Base-by-base conservation (phyloP, 2,888 invertebrate genomes). In the Stegophylla sp. region DNA sequence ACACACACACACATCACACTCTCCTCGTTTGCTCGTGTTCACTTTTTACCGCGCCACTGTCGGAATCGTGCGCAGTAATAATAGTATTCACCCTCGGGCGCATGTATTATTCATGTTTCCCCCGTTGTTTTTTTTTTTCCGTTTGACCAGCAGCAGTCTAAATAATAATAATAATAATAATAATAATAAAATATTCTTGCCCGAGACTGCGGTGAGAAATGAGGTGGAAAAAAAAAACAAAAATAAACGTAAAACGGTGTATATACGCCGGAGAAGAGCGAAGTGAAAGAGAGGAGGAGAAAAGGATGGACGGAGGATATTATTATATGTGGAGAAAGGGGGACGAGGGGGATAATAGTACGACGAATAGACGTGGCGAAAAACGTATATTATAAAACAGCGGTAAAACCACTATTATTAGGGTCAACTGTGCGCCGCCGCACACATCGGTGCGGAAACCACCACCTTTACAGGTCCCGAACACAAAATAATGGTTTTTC, bases 361-460 rank as follows among this genome's bases (percentile, higher is more conserved):
- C 79, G 20, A 34, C 34, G 13, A 45, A 59, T 15, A 45, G 51
- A 34, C 59, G 20, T 9, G 67, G 20, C n/a, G 53, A 43, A 69
- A 75, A 77, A 77, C 56, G 26, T 20, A n/a, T n/a, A n/a, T n/a
- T n/a, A n/a, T n/a, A n/a, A n/a, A 59, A 28, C 17, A 48, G 28
- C 20, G 28, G 34, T 56, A 59, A 67, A 59, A 77, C 77, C 77
- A 77, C 77, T 59, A 69, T 69, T 77, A 77, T 77, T 77, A 77
- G 63, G 77, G 77, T 77, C 59, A 51, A 66, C 75, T 9, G 64
- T 66, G 23, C 51, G 23, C 28, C 51, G 7, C 4, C 7, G 34
- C 7, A 34, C 34, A 34, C 7, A n/a, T 34, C 7, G 34, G 43
- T 53, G 26, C 64, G 51, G 53, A 74, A 53, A 66, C 75, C 75